Evolutionary conservation across 2,888 invertebrate genomes (phyloP), one percentile per base, ranked within the genome.

Genomic region (Dexiosoma caninum): DNA sequence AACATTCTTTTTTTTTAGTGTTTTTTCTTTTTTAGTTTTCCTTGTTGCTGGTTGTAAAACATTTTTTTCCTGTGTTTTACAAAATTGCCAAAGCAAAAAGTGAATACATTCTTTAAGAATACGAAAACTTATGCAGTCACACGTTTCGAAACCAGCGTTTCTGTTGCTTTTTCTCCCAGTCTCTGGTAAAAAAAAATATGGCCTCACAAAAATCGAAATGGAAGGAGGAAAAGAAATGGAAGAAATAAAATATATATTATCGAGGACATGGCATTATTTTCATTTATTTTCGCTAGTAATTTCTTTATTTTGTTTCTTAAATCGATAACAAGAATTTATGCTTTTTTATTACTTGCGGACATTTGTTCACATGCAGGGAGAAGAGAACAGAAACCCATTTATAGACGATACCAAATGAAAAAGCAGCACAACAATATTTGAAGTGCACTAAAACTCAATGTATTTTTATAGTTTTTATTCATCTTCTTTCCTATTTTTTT

Each of bases 301-400:
- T 57, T 70, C 14, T 69, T 78, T 19, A 35, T 51, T 77, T 80
- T 64, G 49, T 70, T 64, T 35, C 64, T 64, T 55, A 72, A 81
- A 81, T 77, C 81, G 77, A 77, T 77, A 77, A 59, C 10, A 59
- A 64, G 57, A 69, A 69, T 81, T 81, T 81, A 81, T 77, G 69
- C 42, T 75, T 60, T n/a, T 57, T 59, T 62, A 62, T 21, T 51
- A 16, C 23, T 71, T 3, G 19, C 59, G 27, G 27, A 27, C 27
- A 51, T 16, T 46, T 55, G 55, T 53, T 53, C 49, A 19, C 19
- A 30, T 40, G 30, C 35, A 46, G 4, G 10, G 27, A 46, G 30
- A 46, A 46, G 4, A 14, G 27, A 16, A 49, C n/a, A 8, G 30
- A 62, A 32, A 21, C 12, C 19, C n/a, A 23, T 59, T 59, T 51